Base-by-base conservation (phyloP, 2,797 vertebrate genomes). In the Sternotherus odoratus region DNA sequence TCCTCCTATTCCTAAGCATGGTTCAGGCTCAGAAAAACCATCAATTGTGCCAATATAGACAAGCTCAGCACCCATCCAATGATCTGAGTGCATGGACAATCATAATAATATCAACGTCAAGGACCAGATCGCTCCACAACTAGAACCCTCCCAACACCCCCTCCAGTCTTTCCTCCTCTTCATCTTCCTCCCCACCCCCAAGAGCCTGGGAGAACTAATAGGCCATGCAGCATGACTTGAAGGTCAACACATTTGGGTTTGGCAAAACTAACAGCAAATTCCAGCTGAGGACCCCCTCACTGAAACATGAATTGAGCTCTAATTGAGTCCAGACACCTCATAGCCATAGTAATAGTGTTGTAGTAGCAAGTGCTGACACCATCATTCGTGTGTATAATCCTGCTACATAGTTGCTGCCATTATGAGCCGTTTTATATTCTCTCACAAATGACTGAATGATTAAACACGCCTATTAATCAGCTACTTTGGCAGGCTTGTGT, bases 301-400 rank as follows among this genome's bases (percentile, higher is more conserved):
- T 80, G 91, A 85, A 75, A 87, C n/a, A 1, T 4, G 88, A 83
- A 81, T 86, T 82, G 9, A 0, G 0, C 17, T 36, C 43, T 81
- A 28, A 94, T 83, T n/a, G 36, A 91, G 90, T 85, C 54, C 90
- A 90, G 91, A 23, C 92, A 33, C 5, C 0, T 0, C 63, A 78
- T 5, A 33, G 88, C 66, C 69, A 81, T 87, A 85, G 75, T 88
- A 79, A 63, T 30, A 94, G 72, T 0, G 0, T 83, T 77, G 39
- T 36, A 1, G 82, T 83, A 94, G 93, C 92, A 88, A 90, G 94
- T 69, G 93, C 95, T 94, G 94, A 91, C 93, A 95, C 91, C 93
- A 78, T 78, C 88, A 85, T n/a, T 75, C 85, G 46, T 0, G 1
- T 57, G 83, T 69, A 48, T 86, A 89, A 79, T 85, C 92, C 81